Evolutionary conservation across 2,888 invertebrate genomes (phyloP), one percentile per base, ranked within the genome.

Genomic region (Agriopis leucophaearia): DNA sequence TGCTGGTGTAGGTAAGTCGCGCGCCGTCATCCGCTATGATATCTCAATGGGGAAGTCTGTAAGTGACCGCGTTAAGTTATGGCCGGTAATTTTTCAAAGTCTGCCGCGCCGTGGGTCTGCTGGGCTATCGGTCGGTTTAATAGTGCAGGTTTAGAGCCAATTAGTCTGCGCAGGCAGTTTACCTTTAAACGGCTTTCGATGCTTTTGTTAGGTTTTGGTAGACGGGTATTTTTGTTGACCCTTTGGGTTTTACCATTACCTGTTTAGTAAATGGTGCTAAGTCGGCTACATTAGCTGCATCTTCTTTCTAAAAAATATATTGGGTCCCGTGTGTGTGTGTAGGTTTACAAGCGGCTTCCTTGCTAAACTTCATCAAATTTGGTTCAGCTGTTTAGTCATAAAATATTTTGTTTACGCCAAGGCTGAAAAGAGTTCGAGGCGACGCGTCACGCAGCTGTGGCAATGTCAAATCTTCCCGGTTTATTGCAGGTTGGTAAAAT

Each of bases 21-120:
- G 13, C 81, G 74, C 80, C 89, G 88, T 91, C 92, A 89, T 92
- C 90, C 89, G 82, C 82, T 87, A 91, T 92, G 92, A 93, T 93
- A 91, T 92, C 92, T 93, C 92, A 92, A 92, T 92, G 91, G 90
- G 90, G 91, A 92, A 91, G 91, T 90, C 82, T 90, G 87, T 91
- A 89, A 92, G 90, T 91, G 91, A 91, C 89, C 88, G 91, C 82
- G 84, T 87, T 88, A 90, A 92, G 87, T 92, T 92, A 92, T 93
- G 83, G 88, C 86, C 61, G 73, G 88, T 79, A 77, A 91, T 92
- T 92, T 92, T 91, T 93, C 92, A 92, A 87, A 91, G 90, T 89
- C 88, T 75, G 72, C 82, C 82, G 78, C 77, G 78, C 81, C 79
- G 81, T 79, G 80, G 81, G 81, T 79, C 79, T 64, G 80, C 70